Evolutionary conservation across 2,113 vertebrate genomes (phyloP), one percentile per base, ranked within the genome.

Genomic region (Daboia siamensis): DNA sequence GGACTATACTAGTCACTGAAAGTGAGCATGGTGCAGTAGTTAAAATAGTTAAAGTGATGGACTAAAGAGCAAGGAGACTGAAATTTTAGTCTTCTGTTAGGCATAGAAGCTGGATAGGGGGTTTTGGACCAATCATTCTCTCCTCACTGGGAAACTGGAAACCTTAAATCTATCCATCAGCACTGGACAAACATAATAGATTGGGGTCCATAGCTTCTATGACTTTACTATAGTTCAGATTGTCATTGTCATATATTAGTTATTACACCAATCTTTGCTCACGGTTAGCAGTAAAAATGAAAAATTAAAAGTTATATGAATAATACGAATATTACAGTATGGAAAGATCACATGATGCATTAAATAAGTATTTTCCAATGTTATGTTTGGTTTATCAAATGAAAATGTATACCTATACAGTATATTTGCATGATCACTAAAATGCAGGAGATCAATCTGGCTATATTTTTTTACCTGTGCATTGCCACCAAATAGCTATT

Each of bases 361-460:
- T 84, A 39, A 11, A 61, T 0, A 0, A 26, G 20, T 84, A 48
- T 48, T 2, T 61, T 57, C 26, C 10, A 90, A 90, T 23, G 46
- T 91, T 29, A 23, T 4, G 8, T 64, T n/a, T 0, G 1, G 84
- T 5, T 26, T 74, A 87, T 48, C 51, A 90, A 93, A 29, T 57
- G 46, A 59, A 74, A 39, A 7, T 74, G 39, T 39, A n/a, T 48
- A 64, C 64, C 48, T 56, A n/a, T 95, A n/a, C 11, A n/a, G 26
- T n/a, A 46, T 0, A 0, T 17, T 0, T 1, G 10, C n/a, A 85
- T 84, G 24, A 9, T 1, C 26, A 23, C 54, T 54, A 39, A 89
- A 74, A 88, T 21, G 4, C 21, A 23, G 57, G 6, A 69, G 12
- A 48, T 48, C 46, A 86, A 5, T 15, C 69, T 74, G n/a, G 69